Base-by-base conservation (phyloP, 2,113 vertebrate species). In the Crotalus helleri region DNA sequence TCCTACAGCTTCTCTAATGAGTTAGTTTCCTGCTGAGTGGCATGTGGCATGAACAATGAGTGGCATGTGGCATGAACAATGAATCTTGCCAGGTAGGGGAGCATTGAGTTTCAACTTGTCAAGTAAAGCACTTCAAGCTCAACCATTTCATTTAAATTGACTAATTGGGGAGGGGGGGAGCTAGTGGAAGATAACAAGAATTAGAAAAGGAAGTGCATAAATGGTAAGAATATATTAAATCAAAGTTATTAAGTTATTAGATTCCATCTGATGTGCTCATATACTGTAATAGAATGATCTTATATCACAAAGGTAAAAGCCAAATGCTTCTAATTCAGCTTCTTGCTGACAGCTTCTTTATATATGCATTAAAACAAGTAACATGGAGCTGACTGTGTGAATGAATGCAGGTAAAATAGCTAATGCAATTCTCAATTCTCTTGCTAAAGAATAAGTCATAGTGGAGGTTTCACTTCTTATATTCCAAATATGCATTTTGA, bases 161-260 rank as follows among this genome's bases (percentile, higher is more conserved):
- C 58, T 64, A 33, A 39, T 26, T 95, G 49, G 2, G 74, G 90
- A 55, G 0, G 5, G 53, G 0, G 44, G 24, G 44, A 44, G 74
- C 39, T 44, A 81, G 74, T 81, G 74, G 7, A 44, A 81, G 29
- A 49, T 23, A 85, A 44, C 12, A n/a, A 29, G 13, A 69, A 13
- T 33, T 4, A 23, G 58, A 29, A 91, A 51, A 90, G 5, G 23
- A 58, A 91, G 33, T 55, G 11, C 53, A 53, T 85, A 55, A 46
- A 61, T 53, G 55, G 87, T n/a, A n/a, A 90, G n/a, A n/a, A 57
- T 91, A 90, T 86, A 92, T 94, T 92, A 90, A 90, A 90, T 92
- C 26, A 54, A 90, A 39, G 69, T 90, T 90, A 90, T 94, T 94
- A 90, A 33, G 46, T 85, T 89, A 89, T 93, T 93, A 64, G 69